Evolutionary conservation across 1,140 invertebrate species (phyloP).

Genomic region (Ceratina japonica): DNA sequence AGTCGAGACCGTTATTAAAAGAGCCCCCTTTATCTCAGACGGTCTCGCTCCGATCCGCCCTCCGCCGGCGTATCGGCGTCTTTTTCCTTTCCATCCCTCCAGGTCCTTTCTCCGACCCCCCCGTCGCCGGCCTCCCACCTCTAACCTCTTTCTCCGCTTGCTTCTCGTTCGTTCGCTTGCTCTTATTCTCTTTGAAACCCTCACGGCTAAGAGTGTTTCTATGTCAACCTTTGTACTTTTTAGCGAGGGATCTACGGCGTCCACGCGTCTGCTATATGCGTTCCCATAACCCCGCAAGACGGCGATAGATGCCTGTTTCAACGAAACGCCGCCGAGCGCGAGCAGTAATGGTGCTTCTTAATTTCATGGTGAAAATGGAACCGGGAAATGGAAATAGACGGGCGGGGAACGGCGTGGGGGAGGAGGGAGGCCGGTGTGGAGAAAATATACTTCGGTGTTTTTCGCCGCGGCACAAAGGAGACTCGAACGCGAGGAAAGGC

Average conservation of each 20-base stretch:
- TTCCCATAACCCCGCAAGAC: constrained; percentile 54
- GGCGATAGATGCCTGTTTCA: constrained; percentile 46
- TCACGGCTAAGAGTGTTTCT: constrained; percentile 70
- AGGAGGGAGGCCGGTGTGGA: no score
- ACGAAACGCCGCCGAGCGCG: constrained; percentile 17
- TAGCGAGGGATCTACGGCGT: constrained; percentile 70
- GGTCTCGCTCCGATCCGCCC: constrained; percentile 40
- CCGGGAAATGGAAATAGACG: constrained; percentile 46
- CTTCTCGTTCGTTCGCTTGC: constrained; percentile 15
- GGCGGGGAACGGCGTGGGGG: constrained; percentile 11
- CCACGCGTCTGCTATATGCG: constrained; percentile 68
- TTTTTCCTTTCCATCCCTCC: constrained; percentile 25
- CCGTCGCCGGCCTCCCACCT: background rate
- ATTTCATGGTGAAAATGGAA: constrained; percentile 54
- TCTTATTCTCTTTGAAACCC: constrained; percentile 57
- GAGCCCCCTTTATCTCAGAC: constrained; percentile 71
- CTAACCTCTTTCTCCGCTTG: background rate
- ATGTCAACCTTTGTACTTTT: constrained; percentile 74
- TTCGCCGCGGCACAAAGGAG: constrained; percentile 38
- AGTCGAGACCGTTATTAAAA: constrained; percentile 78
- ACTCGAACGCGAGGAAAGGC: constrained; percentile 4
- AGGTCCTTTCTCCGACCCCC: background rate
- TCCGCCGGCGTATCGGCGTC: background rate
- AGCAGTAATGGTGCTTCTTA: constrained; percentile 62
- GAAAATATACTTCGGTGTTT: background rate